Percentiles rank a stretch among this genome's conserved stretches.
phyloP scores from a whole-genome alignment of 1,140 invertebrate species.

The Xylocopa sonorina region DNA sequence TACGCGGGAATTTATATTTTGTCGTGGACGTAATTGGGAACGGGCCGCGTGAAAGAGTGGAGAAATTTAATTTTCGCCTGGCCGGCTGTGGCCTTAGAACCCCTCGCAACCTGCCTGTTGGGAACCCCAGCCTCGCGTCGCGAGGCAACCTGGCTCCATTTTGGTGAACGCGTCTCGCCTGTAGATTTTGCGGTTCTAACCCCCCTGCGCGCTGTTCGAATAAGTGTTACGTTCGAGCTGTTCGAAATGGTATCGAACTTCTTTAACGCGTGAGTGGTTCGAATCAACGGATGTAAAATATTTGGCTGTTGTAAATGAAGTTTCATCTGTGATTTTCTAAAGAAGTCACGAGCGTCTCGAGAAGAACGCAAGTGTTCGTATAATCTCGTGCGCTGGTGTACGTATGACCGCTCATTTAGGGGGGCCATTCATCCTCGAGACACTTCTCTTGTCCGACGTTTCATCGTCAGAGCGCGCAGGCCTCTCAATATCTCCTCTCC shows the following conservation, averaged over 20 bases:
- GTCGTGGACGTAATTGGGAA: conserved; percentile 38
- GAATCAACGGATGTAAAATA: too few species aligned
- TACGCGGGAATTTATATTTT: conserved; percentile 49
- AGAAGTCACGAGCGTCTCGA: too few species aligned
- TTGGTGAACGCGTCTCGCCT: neutral
- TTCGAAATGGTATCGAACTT: too few species aligned
- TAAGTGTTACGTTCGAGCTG: too few species aligned
- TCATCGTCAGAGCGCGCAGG: neutral
- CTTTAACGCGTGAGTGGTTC: too few species aligned
- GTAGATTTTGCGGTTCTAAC: neutral
- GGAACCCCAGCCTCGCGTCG: neutral
- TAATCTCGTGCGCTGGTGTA: too few species aligned
- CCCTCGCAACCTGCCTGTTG: neutral
- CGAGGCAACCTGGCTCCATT: neutral
- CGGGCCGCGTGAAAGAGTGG: conserved; percentile 37
- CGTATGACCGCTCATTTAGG: conserved; percentile 46
- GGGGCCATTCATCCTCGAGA: conserved; percentile 41
- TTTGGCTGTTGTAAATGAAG: too few species aligned
- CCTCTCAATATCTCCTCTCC: conserved; percentile 26
- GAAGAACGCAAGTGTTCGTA: too few species aligned
- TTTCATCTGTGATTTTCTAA: too few species aligned
- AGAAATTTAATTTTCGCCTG: conserved; percentile 50
- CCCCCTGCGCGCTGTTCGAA: too few species aligned
- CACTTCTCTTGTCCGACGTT: conserved; percentile 38
- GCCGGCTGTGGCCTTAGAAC: neutral